A percentile compares a stretch with the other conserved stretches of the same genome.
Evolutionary conservation across 2,113 vertebrate genomes (phyloP).

Genomic region (Peromyscus leucopus): DNA sequence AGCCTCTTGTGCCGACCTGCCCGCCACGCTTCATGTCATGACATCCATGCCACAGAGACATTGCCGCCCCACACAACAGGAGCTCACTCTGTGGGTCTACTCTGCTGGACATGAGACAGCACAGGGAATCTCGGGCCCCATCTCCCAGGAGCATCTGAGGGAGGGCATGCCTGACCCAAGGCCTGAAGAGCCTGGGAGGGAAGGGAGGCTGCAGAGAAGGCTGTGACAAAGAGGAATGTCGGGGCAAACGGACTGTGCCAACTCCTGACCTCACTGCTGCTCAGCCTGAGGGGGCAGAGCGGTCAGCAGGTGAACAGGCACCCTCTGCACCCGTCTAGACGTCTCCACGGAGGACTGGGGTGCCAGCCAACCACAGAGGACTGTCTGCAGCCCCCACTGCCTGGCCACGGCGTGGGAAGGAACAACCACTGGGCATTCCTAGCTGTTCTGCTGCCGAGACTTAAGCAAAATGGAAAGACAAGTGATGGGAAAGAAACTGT

Average conservation of each 20-base stretch:
- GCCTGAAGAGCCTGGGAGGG: too few relatives aligned
- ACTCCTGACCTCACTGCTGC: neutral
- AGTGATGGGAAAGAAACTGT: neutral
- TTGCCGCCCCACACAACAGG: neutral
- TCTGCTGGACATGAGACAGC: neutral
- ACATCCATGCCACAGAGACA: too few relatives aligned
- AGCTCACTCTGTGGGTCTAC: neutral
- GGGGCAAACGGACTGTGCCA: neutral
- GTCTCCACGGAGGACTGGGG: neutral
- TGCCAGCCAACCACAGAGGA: neutral
- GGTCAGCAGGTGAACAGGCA: neutral
- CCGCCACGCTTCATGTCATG: neutral
- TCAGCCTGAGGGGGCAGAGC: neutral
- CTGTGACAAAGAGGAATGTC: neutral
- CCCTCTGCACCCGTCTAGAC: neutral
- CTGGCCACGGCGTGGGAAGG: neutral
- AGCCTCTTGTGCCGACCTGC: neutral
- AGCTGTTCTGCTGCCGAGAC: neutral
- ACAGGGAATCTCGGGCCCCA: neutral
- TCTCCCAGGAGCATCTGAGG: neutral
- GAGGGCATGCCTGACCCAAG: neutral
- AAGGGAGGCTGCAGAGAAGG: neutral
- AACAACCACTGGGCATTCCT: too few relatives aligned
- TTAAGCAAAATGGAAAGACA: neutral
- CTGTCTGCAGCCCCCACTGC: neutral